Evolutionary conservation across 2,113 vertebrate genomes (phyloP).

Genomic region (Progne subis): DNA sequence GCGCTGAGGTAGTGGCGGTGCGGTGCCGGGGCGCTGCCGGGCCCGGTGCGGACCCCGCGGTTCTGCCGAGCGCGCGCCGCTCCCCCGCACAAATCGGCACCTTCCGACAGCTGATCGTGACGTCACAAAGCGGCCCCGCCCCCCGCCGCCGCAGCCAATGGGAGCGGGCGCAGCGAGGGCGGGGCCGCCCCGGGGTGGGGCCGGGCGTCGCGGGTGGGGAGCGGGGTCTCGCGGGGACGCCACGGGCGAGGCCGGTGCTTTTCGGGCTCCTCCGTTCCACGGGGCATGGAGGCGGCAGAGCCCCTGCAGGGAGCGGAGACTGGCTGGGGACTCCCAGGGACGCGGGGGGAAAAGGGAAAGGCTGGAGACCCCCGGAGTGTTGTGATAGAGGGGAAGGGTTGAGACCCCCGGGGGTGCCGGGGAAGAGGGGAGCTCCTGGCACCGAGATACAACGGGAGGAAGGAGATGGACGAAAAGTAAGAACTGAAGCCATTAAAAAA

Average conservation of each 20-base stretch:
- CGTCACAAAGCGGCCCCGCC: not conserved
- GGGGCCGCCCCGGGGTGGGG: not conserved
- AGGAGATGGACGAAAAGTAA: not conserved
- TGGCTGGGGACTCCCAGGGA: not conserved
- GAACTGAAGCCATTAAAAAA: not conserved
- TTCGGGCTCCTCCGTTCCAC: fast-evolving
- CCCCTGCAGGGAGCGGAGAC: too few species aligned
- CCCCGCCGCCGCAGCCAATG: not conserved
- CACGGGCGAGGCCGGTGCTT: fast-evolving
- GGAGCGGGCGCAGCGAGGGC: not conserved
- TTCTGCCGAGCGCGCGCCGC: not conserved
- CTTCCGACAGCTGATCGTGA: conserved; percentile 30
- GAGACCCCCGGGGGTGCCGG: not conserved
- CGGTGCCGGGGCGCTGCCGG: not conserved
- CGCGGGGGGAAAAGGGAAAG: not conserved
- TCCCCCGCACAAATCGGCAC: conserved; percentile 8
- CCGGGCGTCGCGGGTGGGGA: not conserved
- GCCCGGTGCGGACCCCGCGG: not conserved
- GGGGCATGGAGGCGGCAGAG: not conserved
- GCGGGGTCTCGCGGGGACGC: not conserved
- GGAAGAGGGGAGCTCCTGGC: not conserved
- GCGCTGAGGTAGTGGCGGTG: not conserved
- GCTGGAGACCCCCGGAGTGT: not conserved
- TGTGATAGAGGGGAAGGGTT: not conserved
- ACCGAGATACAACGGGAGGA: not conserved